phyloP scores from a whole-genome alignment of 2,888 invertebrate genomes.

The Conomelus anceps region DNA sequence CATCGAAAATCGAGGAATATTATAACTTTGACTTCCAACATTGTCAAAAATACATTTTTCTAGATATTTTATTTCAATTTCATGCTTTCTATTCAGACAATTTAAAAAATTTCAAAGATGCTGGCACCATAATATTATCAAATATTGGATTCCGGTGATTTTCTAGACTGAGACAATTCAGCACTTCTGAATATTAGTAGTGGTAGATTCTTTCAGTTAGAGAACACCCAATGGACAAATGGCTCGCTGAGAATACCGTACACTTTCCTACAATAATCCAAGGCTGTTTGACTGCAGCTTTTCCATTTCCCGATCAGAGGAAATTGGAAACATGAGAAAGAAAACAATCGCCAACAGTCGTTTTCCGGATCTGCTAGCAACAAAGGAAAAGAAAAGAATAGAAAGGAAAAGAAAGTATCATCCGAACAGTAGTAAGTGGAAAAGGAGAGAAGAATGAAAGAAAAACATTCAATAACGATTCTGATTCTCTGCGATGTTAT shows the following conservation, averaged over 20 bases:
- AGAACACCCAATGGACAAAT: background rate
- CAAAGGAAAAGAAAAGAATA: background rate
- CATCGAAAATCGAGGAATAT: too few species aligned
- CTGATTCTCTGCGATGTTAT: background rate
- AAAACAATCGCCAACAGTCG: background rate
- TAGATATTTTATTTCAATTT: too few species aligned
- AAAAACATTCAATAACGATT: background rate
- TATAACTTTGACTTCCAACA: too few species aligned
- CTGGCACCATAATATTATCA: too few species aligned
- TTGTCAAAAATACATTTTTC: too few species aligned
- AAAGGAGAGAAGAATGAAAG: background rate
- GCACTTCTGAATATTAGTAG: too few species aligned
- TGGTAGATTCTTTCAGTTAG: background rate
- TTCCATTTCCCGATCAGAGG: background rate
- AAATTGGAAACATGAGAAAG: background rate
- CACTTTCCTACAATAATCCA: background rate
- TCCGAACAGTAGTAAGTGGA: background rate
- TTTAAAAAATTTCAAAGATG: too few species aligned
- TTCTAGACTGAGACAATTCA: too few species aligned
- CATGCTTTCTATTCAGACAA: too few species aligned
- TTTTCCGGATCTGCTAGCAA: background rate
- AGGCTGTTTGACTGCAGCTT: background rate
- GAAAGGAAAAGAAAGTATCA: background rate
- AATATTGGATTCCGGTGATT: too few species aligned
- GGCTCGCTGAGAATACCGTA: too few species aligned